These are phyloP conservation scores for Eilema caniola DNA, from an alignment of 2,888 invertebrate species.

Conservation along the genomic window DNA sequence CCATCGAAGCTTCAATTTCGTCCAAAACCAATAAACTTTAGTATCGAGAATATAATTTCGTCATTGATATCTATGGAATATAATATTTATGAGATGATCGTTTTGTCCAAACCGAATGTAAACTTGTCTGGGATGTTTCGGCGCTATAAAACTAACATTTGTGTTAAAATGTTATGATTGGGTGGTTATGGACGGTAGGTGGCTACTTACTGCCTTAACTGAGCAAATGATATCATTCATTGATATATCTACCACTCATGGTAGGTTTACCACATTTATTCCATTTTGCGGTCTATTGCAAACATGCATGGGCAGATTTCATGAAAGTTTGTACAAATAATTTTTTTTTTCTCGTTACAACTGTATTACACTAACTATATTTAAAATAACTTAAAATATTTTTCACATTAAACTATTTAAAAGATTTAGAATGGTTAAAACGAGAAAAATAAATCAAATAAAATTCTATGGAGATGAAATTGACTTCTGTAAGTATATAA, in stretches of 20 bases:
- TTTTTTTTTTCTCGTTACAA: too few relatives aligned
- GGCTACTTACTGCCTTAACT: constrained; percentile 12
- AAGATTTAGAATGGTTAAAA: too few relatives aligned
- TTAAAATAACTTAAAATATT: too few relatives aligned
- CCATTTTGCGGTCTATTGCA: background rate
- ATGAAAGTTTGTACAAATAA: too few relatives aligned
- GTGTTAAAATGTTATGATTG: constrained; percentile 55
- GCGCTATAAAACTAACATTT: constrained; percentile 50
- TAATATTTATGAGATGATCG: constrained; percentile 39
- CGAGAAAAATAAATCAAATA: too few relatives aligned
- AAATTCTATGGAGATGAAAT: too few relatives aligned
- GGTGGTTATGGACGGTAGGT: constrained; percentile 42
- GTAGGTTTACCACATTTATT: background rate
- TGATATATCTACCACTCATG: background rate
- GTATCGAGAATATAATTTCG: constrained; percentile 26
- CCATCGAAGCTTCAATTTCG: constrained; percentile 32
- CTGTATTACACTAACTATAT: too few relatives aligned
- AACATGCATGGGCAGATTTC: too few relatives aligned
- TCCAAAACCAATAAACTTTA: constrained; percentile 31
- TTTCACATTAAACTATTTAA: too few relatives aligned
- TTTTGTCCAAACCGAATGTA: constrained; percentile 30
- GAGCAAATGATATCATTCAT: background rate
- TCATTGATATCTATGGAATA: constrained; percentile 33
- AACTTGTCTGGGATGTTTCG: constrained; percentile 21
- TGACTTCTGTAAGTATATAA: background rate